Percentiles rank a stretch among this genome's conserved stretches.
phyloP scores from a whole-genome alignment of 2,797 vertebrate species.

The Catharus ustulatus region DNA sequence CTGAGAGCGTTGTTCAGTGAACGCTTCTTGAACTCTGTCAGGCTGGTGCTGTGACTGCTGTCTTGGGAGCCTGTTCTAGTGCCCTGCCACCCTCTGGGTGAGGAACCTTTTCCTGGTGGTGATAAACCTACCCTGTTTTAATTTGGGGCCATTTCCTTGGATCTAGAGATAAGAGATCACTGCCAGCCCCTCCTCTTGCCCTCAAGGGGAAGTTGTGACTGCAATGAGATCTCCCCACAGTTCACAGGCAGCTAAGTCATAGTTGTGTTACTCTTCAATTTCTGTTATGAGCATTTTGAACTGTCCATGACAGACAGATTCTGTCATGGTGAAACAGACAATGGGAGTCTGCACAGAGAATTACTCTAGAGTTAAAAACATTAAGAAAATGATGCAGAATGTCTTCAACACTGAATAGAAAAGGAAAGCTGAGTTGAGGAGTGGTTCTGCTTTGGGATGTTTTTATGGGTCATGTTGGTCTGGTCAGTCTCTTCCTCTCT shows the following conservation, averaged over 20 bases:
- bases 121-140: rapidly evolving
- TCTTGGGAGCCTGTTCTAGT: neutral
- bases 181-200: neutral
- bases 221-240: neutral
- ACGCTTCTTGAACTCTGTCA: neutral
- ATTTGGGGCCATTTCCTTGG: neutral
- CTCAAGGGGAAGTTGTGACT: neutral
- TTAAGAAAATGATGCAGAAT: neutral
- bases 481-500: neutral
- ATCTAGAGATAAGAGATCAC: neutral
- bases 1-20: neutral
- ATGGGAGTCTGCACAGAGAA: neutral
- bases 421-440: neutral
- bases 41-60: neutral
- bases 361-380: neutral
- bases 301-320: rapidly evolving
- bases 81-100: rapidly evolving
- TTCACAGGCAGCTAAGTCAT: neutral
- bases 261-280: neutral
- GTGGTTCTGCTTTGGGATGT: neutral
- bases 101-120: neutral
- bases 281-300: neutral
- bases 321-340: rapidly evolving
- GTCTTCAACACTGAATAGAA: neutral
- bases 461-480: neutral